Evolutionary conservation across 2,888 invertebrate genomes (phyloP), one percentile per base, ranked within the genome.

Genomic region (Crematogaster levior): DNA sequence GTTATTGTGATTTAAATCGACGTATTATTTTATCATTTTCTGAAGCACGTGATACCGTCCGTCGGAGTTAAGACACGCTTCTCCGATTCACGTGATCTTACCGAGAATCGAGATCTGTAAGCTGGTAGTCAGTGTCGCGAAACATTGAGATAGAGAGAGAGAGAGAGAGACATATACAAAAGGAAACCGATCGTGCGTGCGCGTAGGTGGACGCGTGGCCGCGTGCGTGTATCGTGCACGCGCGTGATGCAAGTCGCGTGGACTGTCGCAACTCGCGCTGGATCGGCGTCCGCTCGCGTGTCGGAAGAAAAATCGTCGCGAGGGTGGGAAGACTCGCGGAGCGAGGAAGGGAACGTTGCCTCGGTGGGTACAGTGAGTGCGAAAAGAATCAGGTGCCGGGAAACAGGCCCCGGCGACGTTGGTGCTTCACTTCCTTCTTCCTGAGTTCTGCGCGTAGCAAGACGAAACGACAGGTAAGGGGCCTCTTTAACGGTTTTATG

Each of bases 331-430:
- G 48, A 74, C 46, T 30, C 24, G 68, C 79, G 79, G 24, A 24
- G 37, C 43, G 48, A 74, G 70, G 30, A 43, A 63, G 58, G 30
- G 46, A 66, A 81, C 63, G 10, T 53, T 34, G 73, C 21, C 68
- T 27, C 77, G 43, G 58, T 74, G 34, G 12, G 24, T 81, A 30
- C 34, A 80, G 85, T 86, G 80, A 72, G 84, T 66, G 81, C 51
- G 75, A 30, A 40, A 73, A 40, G 43, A 72, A 58, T 80, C 65
- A 56, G 81, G 83, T 73, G 83, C 58, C 61, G 37, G 51, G 46
- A 74, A 60, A 58, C 46, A 51, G 12, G 27, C 66, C 15, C 37
- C 75, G 51, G 27, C 46, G 73, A 75, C 48, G 66, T 75, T 37
- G 48, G 51, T 37, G 75, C n/a, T 40, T 27, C 10, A 51, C 37